Evolutionary conservation across 2,888 invertebrate genomes (phyloP), one percentile per base, ranked within the genome.

Genomic region (Flexamia atlantica): DNA sequence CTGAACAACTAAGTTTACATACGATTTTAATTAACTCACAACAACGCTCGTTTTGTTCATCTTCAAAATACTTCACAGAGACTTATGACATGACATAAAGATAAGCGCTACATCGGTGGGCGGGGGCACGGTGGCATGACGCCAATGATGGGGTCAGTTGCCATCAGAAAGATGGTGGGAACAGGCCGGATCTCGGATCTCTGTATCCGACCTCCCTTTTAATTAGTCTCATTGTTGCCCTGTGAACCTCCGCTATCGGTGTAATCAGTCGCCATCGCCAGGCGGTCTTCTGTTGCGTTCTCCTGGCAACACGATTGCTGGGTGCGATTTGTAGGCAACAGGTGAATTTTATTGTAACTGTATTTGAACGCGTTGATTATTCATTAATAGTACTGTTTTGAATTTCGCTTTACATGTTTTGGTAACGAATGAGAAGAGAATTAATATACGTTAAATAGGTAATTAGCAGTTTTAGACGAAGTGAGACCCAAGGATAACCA

Each of bases 141-240:
- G 10, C 20, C 53, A 23, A 46, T 57, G 57, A 7, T 14, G 30
- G 64, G 64, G 64, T 64, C 64, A 64, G 28, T 64, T 17, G 14
- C 64, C 64, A 64, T 23, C 30, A 9, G 64, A 64, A 30, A 28
- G 64, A 64, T 64, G 64, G 64, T 64, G 64, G 64, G 64, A 64
- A 64, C 14, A 14, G 17, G 5, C 64, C 30, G 57, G 23, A 64
- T 64, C 64, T 64, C 10, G 25, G 23, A 57, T 23, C 50, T 57
- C 23, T 64, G 14, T 64, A 64, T 64, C 64, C 64, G 28, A 64
- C 64, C 64, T 64, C 64, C 64, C 64, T 30, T 64, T 64, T 64
- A 64, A 64, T 64, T 64, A 30, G 14, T 17, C 9, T 5, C 20
- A 64, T 64, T 64, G 64, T 64, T 28, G 64, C 14, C 30, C 1